phyloP scores from a whole-genome alignment of 2,888 invertebrate species.

The Drosophila nr. fundita region DNA sequence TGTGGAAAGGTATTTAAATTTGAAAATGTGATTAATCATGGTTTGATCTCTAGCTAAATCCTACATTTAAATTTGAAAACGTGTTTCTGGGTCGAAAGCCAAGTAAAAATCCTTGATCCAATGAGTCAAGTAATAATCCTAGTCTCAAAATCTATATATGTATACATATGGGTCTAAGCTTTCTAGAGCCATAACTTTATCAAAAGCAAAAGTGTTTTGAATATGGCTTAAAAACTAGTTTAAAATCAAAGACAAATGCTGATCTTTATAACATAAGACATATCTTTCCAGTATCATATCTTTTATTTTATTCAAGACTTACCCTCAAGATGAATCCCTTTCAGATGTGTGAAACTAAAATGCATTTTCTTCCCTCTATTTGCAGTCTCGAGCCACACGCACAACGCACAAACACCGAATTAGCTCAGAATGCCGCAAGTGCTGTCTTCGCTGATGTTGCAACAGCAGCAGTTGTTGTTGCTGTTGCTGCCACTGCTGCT shows the following conservation, averaged over 20 bases:
- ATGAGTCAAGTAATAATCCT: background rate
- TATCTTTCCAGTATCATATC: too few relatives aligned
- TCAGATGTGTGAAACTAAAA: background rate
- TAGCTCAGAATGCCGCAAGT: constrained; percentile 18
- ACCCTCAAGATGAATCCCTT: background rate
- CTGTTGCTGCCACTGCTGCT: constrained; percentile 15
- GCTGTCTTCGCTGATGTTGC: background rate
- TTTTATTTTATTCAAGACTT: background rate
- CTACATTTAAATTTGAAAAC: background rate
- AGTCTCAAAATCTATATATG: background rate
- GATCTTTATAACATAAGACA: too few relatives aligned
- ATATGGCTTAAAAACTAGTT: background rate
- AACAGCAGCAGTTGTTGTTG: constrained; percentile 3
- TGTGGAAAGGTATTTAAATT: background rate
- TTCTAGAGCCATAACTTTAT: background rate
- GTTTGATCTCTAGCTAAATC: background rate
- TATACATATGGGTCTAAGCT: background rate
- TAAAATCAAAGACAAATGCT: too few relatives aligned
- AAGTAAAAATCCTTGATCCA: too few relatives aligned
- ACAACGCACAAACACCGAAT: background rate
- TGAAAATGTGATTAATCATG: background rate
- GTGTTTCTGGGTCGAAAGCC: background rate
- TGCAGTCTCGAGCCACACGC: constrained; percentile 23
- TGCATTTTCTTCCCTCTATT: background rate
- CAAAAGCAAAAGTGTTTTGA: background rate